These are phyloP conservation scores for Calyptomena viridis DNA, from an alignment of 2,113 vertebrate genomes.

Conservation along the genomic window DNA sequence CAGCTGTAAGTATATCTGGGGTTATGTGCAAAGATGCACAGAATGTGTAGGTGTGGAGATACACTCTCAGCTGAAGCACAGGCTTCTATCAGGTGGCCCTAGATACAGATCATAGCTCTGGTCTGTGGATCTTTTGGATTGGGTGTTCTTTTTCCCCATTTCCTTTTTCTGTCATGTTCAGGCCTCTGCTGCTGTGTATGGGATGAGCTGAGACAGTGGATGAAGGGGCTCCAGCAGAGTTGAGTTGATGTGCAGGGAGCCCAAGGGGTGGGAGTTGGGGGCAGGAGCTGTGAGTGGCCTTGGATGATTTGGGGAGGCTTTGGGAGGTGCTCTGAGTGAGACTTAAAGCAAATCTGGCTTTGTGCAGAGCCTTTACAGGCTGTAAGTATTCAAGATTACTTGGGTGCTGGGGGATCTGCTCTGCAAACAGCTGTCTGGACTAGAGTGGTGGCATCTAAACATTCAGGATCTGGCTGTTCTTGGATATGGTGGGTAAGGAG, in stretches of 20 bases:
- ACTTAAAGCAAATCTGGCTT: background rate
- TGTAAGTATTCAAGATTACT: background rate
- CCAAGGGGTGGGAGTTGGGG: background rate
- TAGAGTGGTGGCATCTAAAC: too few relatives aligned
- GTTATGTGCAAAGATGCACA: background rate
- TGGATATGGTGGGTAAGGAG: background rate
- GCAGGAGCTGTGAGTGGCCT: background rate
- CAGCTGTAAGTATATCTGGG: rapidly evolving
- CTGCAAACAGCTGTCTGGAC: background rate
- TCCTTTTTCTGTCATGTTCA: rapidly evolving
- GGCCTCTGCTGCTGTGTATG: too few relatives aligned
- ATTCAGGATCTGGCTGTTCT: background rate
- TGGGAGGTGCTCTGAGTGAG: rapidly evolving
- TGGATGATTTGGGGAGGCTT: background rate
- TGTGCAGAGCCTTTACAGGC: background rate
- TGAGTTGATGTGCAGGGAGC: background rate
- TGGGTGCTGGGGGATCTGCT: background rate
- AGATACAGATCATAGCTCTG: background rate
- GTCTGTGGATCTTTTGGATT: background rate
- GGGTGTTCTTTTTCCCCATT: rapidly evolving
- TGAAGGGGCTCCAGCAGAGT: background rate
- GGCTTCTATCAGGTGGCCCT: background rate
- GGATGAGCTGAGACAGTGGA: background rate
- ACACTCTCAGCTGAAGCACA: background rate
- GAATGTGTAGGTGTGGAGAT: background rate